Evolutionary conservation across 2,888 invertebrate species (phyloP).

Genomic region (Leucophenga maculata): DNA sequence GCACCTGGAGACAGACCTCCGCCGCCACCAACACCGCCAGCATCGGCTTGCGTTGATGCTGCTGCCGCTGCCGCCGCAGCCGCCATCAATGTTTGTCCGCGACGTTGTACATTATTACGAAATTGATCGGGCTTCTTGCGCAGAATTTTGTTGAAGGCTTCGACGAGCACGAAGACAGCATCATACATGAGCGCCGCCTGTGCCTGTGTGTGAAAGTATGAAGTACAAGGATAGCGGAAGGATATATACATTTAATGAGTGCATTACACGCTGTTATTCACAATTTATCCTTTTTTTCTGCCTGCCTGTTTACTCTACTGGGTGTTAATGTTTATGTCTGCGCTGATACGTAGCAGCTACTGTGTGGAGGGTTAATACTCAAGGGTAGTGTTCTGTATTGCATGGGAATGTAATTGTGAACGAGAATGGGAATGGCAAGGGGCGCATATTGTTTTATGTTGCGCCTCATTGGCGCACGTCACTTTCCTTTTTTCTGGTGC

Average conservation of each 20-base stretch:
- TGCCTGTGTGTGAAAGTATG: slow-evolving; percentile 75
- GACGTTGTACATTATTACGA: slow-evolving; percentile 79
- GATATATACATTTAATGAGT: slow-evolving; percentile 57
- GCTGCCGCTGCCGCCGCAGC: slow-evolving; percentile 60
- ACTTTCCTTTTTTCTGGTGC: too few relatives aligned
- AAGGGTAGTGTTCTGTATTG: neutral
- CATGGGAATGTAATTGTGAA: neutral
- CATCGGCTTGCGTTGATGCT: slow-evolving; percentile 34
- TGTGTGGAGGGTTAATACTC: neutral
- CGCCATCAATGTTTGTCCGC: slow-evolving; percentile 75
- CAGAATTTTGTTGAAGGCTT: slow-evolving; percentile 89
- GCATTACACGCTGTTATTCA: slow-evolving; percentile 58
- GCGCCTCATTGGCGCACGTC: neutral
- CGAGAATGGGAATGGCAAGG: neutral
- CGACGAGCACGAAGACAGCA: slow-evolving; percentile 91
- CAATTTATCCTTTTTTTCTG: slow-evolving; percentile 47
- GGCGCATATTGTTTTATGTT: slow-evolving; percentile 9
- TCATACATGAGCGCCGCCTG: slow-evolving; percentile 97
- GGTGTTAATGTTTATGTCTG: slow-evolving; percentile 30
- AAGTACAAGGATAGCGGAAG: slow-evolving; percentile 25
- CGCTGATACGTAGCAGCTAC: neutral
- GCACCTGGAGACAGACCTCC: slow-evolving; percentile 41
- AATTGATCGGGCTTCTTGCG: slow-evolving; percentile 90
- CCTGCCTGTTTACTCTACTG: slow-evolving; percentile 30
- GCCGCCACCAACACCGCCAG: slow-evolving; percentile 71